Evolutionary conservation across 2,888 invertebrate genomes (phyloP), one percentile per base, ranked within the genome.

Genomic region (Pycnomerus fuliginosus): DNA sequence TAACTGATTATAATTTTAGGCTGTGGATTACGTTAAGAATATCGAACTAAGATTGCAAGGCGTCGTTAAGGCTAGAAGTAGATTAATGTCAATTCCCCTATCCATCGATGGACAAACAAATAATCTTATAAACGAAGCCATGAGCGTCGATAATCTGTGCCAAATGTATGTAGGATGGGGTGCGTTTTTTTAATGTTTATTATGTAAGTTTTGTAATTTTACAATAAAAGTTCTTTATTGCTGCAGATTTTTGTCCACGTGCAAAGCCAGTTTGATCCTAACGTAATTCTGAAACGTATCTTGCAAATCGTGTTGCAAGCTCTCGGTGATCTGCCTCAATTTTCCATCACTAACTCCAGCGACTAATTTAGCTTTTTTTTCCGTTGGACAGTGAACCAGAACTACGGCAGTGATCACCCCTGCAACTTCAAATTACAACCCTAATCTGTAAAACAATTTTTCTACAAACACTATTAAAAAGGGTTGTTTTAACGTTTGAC

Each of bases 151-250:
- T 60, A 93, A 94, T 72, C 78, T 99, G 8, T 89, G 91, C 57
- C 87, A 90, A 71, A 99, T 99, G 99, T 99, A 92, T 66, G 81
- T 90, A 36, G 98, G 98, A 4, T 99, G 99, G 99, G 90, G 91
- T 23, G 83, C 96, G 1, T 95, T 84, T 68, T 70, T 92, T 58
- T 93, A 73, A 78, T n/a, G n/a, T n/a, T n/a, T n/a, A n/a, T n/a
- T n/a, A n/a, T n/a, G n/a, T n/a, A n/a, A n/a, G n/a, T n/a, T n/a
- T n/a, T n/a, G n/a, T n/a, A n/a, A n/a, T n/a, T n/a, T n/a, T n/a
- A n/a, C n/a, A n/a, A n/a, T n/a, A n/a, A n/a, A n/a, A n/a, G n/a
- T n/a, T n/a, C n/a, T n/a, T n/a, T n/a, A n/a, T n/a, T n/a, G n/a
- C n/a, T n/a, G n/a, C n/a, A n/a, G n/a, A n/a, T n/a, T n/a, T n/a